Conservation (phyloP, 2,888 invertebrate genomes). For the Scaptomyza flava region DNA sequence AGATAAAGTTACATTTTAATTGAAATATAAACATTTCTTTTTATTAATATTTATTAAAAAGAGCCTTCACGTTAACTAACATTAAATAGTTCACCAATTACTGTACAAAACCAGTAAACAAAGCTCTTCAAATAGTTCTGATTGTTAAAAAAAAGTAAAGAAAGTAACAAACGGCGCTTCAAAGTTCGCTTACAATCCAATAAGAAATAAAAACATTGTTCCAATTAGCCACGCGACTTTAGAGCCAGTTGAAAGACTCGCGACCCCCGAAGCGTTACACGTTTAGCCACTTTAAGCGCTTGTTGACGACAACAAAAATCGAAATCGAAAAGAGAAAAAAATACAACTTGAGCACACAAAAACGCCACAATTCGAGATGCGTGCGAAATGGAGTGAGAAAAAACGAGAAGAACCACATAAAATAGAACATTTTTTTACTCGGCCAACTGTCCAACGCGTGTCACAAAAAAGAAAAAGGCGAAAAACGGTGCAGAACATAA, state of each 20-base stretch:
- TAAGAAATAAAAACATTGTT: constrained; percentile 21
- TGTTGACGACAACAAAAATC: constrained; percentile 57
- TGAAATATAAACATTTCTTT: too few relatives aligned
- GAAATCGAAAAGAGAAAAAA: constrained; percentile 21
- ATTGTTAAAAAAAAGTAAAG: not conserved
- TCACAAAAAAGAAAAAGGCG: constrained; percentile 26
- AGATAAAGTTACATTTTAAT: not conserved
- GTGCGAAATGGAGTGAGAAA: constrained; percentile 12
- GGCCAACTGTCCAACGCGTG: constrained; percentile 21
- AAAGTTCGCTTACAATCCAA: constrained; percentile 4
- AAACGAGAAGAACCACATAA: constrained; percentile 21
- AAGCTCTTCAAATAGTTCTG: not conserved
- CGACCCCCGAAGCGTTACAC: constrained; percentile 40
- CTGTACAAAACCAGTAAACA: not conserved
- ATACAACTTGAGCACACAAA: constrained; percentile 24
- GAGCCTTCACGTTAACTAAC: not conserved
- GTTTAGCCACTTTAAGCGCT: constrained; percentile 59
- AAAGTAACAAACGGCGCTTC: not conserved
- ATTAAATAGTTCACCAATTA: not conserved
- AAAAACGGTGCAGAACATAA: constrained; percentile 20
- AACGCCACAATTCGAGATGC: constrained; percentile 16
- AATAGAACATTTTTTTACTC: constrained; percentile 18
- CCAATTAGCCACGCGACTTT: constrained; percentile 55
- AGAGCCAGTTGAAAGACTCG: constrained; percentile 25
- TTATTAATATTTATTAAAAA: not conserved